Evolutionary conservation across 2,797 vertebrate genomes (phyloP).

Genomic region (Artibeus lituratus): DNA sequence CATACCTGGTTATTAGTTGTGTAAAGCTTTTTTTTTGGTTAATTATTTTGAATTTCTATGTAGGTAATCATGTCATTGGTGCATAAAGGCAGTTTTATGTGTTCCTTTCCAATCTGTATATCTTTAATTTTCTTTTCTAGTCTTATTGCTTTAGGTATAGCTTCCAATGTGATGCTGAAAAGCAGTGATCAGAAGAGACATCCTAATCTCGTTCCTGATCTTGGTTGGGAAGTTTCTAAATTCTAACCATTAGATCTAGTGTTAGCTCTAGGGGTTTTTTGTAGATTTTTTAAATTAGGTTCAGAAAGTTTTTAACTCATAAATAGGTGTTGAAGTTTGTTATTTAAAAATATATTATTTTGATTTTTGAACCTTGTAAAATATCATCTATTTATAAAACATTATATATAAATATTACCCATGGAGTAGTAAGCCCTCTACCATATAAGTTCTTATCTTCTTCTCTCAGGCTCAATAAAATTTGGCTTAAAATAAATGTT

Average conservation of each 20-base stretch:
- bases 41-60: not conserved
- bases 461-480: not conserved
- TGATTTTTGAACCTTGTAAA: slow-evolving; percentile 11
- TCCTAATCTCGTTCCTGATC: no score
- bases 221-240: no score
- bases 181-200: no score
- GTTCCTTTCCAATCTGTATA: no score
- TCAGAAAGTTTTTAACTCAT: no score
- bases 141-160: no score
- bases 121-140: no score
- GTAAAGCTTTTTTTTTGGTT: not conserved
- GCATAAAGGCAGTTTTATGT: not conserved
- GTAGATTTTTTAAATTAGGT: no score
- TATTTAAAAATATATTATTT: not conserved
- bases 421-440: not conserved
- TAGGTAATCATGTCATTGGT: not conserved
- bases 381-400: not conserved
- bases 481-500: not conserved
- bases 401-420: not conserved
- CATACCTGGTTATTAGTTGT: not conserved
- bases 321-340: no score
- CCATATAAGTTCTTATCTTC: not conserved
- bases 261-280: no score
- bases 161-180: no score
- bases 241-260: no score